These are phyloP conservation scores for Malurus elegans DNA, from an alignment of 2,113 vertebrate species.

Conservation along the genomic window DNA sequence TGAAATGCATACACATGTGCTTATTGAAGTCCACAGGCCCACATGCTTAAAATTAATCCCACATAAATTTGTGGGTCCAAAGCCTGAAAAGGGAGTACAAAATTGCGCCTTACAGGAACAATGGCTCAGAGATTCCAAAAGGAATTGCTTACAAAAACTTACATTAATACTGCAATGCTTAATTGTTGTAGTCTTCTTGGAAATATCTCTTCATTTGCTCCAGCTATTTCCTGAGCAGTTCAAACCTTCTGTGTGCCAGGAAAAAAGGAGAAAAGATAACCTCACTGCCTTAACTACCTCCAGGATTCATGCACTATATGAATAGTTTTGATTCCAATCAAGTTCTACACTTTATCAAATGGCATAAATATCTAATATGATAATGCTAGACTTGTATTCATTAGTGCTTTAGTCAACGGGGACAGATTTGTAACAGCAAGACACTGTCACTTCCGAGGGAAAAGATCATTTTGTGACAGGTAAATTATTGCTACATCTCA, in stretches of 20 bases:
- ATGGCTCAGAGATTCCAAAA: neutral
- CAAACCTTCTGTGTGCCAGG: neutral
- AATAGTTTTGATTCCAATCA: neutral
- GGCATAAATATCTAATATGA: neutral
- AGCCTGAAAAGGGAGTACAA: neutral
- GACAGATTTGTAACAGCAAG: neutral
- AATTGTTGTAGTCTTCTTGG: neutral
- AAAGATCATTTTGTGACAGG: slow-evolving; percentile 30
- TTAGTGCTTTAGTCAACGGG: neutral
- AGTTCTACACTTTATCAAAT: neutral
- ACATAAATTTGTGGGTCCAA: neutral
- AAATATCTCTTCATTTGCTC: neutral
- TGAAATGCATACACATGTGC: neutral
- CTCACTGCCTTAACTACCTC: neutral
- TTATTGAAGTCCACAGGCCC: neutral
- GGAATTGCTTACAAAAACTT: neutral
- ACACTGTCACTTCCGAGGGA: neutral
- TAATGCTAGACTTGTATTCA: neutral
- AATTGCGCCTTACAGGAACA: neutral
- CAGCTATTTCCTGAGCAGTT: neutral
- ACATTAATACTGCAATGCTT: neutral
- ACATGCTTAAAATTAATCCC: slow-evolving; percentile 5
- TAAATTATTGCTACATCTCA: slow-evolving; percentile 39
- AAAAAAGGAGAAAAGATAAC: neutral
- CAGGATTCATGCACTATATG: neutral